Base-by-base conservation (phyloP, 2,888 invertebrate species). In the Hydroisotoma schaefferi region DNA sequence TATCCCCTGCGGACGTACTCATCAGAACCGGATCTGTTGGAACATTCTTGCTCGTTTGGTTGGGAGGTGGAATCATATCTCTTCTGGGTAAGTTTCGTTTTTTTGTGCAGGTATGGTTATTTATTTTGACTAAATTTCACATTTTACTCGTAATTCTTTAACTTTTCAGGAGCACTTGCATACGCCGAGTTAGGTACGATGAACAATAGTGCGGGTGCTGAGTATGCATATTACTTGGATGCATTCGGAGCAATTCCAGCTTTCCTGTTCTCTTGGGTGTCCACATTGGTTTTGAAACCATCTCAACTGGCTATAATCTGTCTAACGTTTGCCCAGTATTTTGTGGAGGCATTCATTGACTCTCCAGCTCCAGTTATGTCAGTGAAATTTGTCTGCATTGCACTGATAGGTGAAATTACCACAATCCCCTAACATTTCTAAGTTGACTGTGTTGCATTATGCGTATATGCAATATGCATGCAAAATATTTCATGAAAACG, bases 1-100 rank as follows among this genome's bases (percentile, higher is more conserved):
- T 95, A 80, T 94, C 94, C 81, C 94, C 95, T 78, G 90, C 92
- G 80, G 93, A 92, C 80, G 87, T 97, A 77, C 82, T 95, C 78
- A 85, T 86, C 80, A 85, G 90, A 79, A 91, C 91, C 75, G 90
- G 89, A 79, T 95, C 94, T 77, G 89, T 94, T 79, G 94, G 93
- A 79, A 85, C 92, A 80, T 91, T 92, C 82, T 88, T 97, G 80
- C 83, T 94, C 77, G 87, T 94, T 76, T 97, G 95, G 95, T 87
- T 90, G 81, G 84, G 89, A 75, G 94, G 94, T 80, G 95, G 95
- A 74, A 79, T 93, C 76, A 85, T 97, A 76, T 90, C 92, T 72
- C 81, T 92, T 77, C 82, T 92, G 77, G 93, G 92, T 92, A 81
- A 83, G 83, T 40, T 20, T 5, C 5, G 40, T 10, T 33, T 80